Conservation (phyloP, 2,888 invertebrate species). For the Clivina fossor region DNA sequence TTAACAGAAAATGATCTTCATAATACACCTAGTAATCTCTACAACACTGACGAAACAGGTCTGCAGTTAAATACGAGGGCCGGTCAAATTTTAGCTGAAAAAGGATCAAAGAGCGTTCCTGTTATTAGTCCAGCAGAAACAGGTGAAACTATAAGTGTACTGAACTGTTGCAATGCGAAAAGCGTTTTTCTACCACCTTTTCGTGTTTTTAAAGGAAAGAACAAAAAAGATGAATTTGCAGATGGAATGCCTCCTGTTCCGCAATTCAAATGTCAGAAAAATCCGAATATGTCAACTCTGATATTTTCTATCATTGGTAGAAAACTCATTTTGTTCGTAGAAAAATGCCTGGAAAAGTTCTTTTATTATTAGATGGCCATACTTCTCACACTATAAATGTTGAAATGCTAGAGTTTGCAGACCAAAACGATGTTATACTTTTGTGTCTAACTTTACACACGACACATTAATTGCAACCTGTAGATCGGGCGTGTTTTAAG, state of each 20-base stretch:
- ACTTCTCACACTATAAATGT: conserved; percentile 30
- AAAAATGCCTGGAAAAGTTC: conserved; percentile 30
- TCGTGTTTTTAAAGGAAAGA: conserved; percentile 33
- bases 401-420: conserved; percentile 29
- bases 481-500: conserved; percentile 34
- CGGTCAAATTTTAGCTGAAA: background rate
- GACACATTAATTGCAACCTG: conserved; percentile 35
- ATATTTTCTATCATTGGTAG: too few relatives aligned
- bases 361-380: conserved; percentile 36
- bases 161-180: conserved; percentile 47
- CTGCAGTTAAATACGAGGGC: background rate
- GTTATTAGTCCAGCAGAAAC: conserved; percentile 15
- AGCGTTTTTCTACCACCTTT: conserved; percentile 33
- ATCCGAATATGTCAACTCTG: conserved; percentile 32
- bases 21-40: conserved; percentile 4
- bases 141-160: conserved; percentile 41
- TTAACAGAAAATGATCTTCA: conserved; percentile 1
- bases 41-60: conserved; percentile 3
- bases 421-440: conserved; percentile 32
- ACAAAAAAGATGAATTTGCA: conserved; percentile 27
- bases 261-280: conserved; percentile 35
- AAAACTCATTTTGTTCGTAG: conserved; percentile 31
- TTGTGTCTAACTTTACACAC: conserved; percentile 36
- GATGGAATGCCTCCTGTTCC: conserved; percentile 33
- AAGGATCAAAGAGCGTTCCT: conserved; percentile 1